A percentile compares a stretch with the other conserved stretches of the same genome.
Evolutionary conservation across 35 echinoderm and acorn worm genomes (phyloP).

Genomic region (Ophiothrix spiculata): DNA sequence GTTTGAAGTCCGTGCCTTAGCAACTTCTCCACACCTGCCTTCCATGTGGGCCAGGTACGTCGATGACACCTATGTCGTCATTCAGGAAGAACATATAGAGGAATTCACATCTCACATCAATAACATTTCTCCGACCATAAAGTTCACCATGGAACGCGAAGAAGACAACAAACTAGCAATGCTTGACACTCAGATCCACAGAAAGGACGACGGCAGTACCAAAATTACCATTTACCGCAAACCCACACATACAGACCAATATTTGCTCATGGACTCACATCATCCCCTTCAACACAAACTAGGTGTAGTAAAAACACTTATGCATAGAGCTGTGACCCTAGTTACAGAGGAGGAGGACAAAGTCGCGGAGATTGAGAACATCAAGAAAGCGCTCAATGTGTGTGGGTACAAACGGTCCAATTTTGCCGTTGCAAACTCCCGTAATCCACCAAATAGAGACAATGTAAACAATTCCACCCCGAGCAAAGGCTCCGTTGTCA

Average conservation of each 20-base stretch:
- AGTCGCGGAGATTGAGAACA: constrained; percentile 1
- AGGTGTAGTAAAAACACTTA: constrained; percentile 14
- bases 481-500: neutral
- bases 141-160: too few species aligned
- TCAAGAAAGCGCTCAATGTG: neutral
- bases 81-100: constrained; percentile 28
- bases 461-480: neutral
- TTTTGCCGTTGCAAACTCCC: neutral
- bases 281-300: constrained; percentile 30
- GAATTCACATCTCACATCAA: constrained; percentile 43
- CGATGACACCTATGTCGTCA: constrained; percentile 43
- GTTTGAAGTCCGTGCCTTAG: constrained; percentile 35
- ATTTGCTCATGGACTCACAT: constrained; percentile 8
- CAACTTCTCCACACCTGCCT: constrained; percentile 23
- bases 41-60: constrained; percentile 35
- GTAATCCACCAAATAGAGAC: constrained; percentile 1
- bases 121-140: neutral
- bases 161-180: too few species aligned
- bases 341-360: constrained; percentile 28
- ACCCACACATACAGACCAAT: constrained; percentile 24
- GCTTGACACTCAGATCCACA: too few species aligned
- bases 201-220: constrained; percentile 14
- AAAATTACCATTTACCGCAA: constrained; percentile 16
- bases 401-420: constrained; percentile 18
- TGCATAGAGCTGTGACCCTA: neutral